A percentile compares a stretch with the other conserved stretches of the same genome.
Evolutionary conservation across 2,113 vertebrate genomes (phyloP).

Genomic region (Petrocephalus microphthalmus): DNA sequence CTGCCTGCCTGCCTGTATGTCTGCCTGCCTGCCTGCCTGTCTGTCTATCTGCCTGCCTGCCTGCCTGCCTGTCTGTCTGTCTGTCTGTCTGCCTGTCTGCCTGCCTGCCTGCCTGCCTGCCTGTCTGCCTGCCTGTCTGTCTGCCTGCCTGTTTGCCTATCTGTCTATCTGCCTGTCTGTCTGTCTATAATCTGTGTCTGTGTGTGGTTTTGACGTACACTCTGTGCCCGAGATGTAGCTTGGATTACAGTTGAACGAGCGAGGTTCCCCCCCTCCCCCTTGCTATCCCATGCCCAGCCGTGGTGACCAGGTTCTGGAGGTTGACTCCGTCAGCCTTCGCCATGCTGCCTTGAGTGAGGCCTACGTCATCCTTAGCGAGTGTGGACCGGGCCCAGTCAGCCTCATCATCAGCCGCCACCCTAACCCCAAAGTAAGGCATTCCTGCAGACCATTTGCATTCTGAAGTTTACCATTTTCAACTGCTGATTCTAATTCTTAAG

Average conservation of each 20-base stretch:
- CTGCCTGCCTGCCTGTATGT: too few species aligned
- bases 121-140: neutral
- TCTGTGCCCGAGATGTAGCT: neutral
- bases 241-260: neutral
- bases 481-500: neutral
- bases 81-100: too few species aligned
- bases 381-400: slow-evolving; percentile 84
- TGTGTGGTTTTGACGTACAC: neutral
- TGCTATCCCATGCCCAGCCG: slow-evolving; percentile 58
- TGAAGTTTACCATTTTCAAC: neutral
- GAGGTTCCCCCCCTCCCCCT: neutral
- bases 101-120: neutral
- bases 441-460: neutral
- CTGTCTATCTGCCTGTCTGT: too few species aligned
- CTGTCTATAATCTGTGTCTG: neutral
- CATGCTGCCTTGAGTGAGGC: slow-evolving; percentile 86
- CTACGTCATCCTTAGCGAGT: slow-evolving; percentile 86
- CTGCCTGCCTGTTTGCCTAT: neutral
- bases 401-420: slow-evolving; percentile 91
- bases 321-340: slow-evolving; percentile 82
- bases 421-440: slow-evolving; percentile 76
- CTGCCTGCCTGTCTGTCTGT: too few species aligned
- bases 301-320: slow-evolving; percentile 93
- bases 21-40: too few species aligned
- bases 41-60: too few species aligned